Conservation (phyloP, 2,888 invertebrate genomes). For the Carterocephalus palaemon region DNA sequence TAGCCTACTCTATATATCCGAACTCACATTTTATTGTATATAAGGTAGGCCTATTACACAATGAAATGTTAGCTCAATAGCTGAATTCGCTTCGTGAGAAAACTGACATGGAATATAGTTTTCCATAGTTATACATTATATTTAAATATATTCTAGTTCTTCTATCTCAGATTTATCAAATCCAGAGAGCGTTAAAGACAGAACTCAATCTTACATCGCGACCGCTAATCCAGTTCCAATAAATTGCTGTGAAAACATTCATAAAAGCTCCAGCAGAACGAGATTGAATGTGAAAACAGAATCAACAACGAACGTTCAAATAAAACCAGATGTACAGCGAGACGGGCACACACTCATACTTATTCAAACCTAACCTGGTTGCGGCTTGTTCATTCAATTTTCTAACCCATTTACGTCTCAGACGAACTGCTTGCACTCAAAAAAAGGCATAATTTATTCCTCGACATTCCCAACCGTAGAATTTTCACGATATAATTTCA, state of each 20-base stretch:
- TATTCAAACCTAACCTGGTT: slow-evolving; percentile 64
- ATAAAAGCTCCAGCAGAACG: slow-evolving; percentile 18
- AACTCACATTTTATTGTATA: too few species aligned
- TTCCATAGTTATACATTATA: too few species aligned
- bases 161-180: too few species aligned
- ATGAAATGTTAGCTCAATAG: too few species aligned
- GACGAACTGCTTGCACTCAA: slow-evolving; percentile 61
- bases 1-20: too few species aligned
- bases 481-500: slow-evolving; percentile 75
- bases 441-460: slow-evolving; percentile 52
- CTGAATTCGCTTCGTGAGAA: too few species aligned
- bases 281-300: slow-evolving; percentile 27
- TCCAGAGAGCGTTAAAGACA: neutral
- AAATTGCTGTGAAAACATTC: slow-evolving; percentile 25
- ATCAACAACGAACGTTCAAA: slow-evolving; percentile 33
- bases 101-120: too few species aligned
- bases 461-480: slow-evolving; percentile 58
- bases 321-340: slow-evolving; percentile 44
- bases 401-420: slow-evolving; percentile 78
- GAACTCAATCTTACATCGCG: neutral
- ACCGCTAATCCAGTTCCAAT: slow-evolving; percentile 21
- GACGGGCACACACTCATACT: slow-evolving; percentile 60
- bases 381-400: slow-evolving; percentile 73
- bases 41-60: too few species aligned
- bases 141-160: too few species aligned